Evolutionary conservation across 2,797 vertebrate species (phyloP), one percentile per base, ranked within the genome.

Genomic region (Gymnocypris eckloni): DNA sequence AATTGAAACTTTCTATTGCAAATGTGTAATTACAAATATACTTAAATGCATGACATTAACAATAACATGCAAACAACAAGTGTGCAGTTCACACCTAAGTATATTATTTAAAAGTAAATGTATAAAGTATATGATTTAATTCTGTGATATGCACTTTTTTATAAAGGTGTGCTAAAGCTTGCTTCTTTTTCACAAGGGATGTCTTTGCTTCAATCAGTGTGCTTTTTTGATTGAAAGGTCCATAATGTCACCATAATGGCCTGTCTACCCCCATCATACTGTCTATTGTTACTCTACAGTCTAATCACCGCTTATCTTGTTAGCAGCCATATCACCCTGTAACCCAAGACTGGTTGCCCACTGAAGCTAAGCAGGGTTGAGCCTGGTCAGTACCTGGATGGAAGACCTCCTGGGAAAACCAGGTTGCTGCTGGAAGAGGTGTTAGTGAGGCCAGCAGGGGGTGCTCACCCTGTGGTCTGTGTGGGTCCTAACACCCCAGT

Each of bases 241-340:
- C 8, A 48, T 64, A 22, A 3, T 20, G 2, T 80, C 61, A 7
- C 39, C 6, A 43, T 79, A 67, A 67, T 67, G n/a, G 43, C 22
- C 61, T 80, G 77, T 64, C 56, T 43, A 25, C 25, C 64, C 11
- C 18, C 48, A 37, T 56, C 20, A 7, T 20, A 43, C 39, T 11
- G 15, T 59, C 67, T 72, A 20, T 43, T 39, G 50, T 82, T 81
- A 79, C 54, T 79, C 67, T 56, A 71, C 76, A 79, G 22, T 79
- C 67, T 71, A 56, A 39, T 22, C 28, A 54, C 66, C 13, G 11
- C 13, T 81, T 81, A 56, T 41, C 54, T 33, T 33, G 33, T 33
- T 33, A 33, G 33, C 33, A 33, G 33, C 33, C 33, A 33, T 33
- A 33, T 33, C 33, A 33, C 33, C 33, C 33, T 33, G 33, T 33